Percentiles rank a stretch among this genome's conserved stretches.
phyloP scores from a whole-genome alignment of 2,797 vertebrate genomes.

The Corythornis leucogaster region DNA sequence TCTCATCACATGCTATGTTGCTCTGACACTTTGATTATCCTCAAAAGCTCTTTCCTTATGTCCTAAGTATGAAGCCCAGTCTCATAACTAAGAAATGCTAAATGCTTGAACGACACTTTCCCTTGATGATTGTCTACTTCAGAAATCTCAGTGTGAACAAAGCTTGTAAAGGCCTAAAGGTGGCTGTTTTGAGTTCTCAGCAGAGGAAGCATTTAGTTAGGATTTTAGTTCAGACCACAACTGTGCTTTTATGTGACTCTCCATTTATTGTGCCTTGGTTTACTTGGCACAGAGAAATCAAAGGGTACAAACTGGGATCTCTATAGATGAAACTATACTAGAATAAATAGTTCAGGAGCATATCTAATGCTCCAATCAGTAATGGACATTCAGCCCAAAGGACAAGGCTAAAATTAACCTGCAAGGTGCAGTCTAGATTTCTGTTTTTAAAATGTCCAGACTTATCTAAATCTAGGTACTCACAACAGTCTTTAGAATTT shows the following conservation, averaged over 20 bases:
- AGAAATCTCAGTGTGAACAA: background rate
- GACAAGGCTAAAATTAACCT: background rate
- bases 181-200: background rate
- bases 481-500: background rate
- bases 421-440: background rate
- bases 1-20: background rate
- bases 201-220: background rate
- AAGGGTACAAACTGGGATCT: background rate
- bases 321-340: background rate
- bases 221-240: background rate
- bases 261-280: background rate
- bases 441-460: background rate
- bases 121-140: background rate
- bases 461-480: background rate
- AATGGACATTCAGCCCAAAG: background rate
- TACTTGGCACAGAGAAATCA: background rate
- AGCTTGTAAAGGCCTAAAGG: background rate
- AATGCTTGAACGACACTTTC: background rate
- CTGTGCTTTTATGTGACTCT: background rate
- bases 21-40: background rate
- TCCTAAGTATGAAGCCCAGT: background rate
- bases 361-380: background rate
- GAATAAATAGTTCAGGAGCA: background rate
- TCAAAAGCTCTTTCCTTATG: background rate
- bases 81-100: background rate